Evolutionary conservation across 2,797 vertebrate species (phyloP), one percentile per base, ranked within the genome.

Genomic region (Ibycter americanus): DNA sequence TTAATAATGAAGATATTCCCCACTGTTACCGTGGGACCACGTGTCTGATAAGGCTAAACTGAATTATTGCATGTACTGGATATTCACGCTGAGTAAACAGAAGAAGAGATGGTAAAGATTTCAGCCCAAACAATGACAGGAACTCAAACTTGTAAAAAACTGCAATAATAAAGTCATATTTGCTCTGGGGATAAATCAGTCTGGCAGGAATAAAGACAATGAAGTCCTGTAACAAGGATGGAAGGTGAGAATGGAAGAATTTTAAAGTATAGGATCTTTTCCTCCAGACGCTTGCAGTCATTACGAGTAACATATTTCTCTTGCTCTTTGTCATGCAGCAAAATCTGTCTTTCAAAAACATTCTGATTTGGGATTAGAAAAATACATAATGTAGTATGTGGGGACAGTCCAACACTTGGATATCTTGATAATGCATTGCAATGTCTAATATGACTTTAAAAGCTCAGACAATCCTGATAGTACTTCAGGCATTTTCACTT

Each of bases 1-100:
- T 95, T 97, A 97, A 97, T 93, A 98, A 98, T 96, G 81, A 98
- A 98, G 95, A 96, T 93, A 97, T 96, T 96, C 67, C 84, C 74
- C 8, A 32, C 71, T 80, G 81, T 96, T 93, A 95, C 83, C 79
- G 47, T 61, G 89, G 93, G 95, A 96, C 66, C 10, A 49, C 6
- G 4, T 76, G 88, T 97, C 96, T 97, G 97, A 97, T 97, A 97
- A 98, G 93, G 80, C 70, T 90, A 95, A 92, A 91, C 72, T 91
- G 94, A 97, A 93, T 89, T 96, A 92, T 68, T 81, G 34, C 52
- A 32, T 85, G 58, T 95, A 91, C 81, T 46, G 12, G 83, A 95
- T 95, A 95, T 89, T 96, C 90, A 76, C 10, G 13, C 91, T 93
- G 90, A 96, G 96, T 94, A 97, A 98, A 98, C 87, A 97, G 87